Conservation (phyloP, 35 echinoderm and acorn worm species). For the Amphiura filiformis region DNA sequence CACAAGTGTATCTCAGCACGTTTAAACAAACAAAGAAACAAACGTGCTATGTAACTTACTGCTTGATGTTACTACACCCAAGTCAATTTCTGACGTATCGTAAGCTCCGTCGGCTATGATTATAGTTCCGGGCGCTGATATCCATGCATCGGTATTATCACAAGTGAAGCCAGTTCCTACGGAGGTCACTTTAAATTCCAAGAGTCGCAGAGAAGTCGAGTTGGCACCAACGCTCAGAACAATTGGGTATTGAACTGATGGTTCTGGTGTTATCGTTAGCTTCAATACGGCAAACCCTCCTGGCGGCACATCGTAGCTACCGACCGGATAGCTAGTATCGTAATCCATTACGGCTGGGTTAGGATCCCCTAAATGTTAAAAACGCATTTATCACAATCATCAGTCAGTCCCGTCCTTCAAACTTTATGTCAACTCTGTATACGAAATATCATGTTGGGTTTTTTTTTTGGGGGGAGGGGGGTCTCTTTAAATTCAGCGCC, state of each 20-base stretch:
- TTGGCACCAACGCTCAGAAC: background rate
- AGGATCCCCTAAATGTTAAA: background rate
- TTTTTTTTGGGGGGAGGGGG: no score
- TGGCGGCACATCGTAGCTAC: background rate
- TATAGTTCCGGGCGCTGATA: background rate
- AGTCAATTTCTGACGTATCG: background rate
- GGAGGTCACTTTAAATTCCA: background rate
- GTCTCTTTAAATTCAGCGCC: no score
- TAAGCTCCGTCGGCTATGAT: background rate
- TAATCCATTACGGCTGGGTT: background rate
- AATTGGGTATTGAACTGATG: background rate
- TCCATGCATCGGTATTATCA: background rate
- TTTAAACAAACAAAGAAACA: background rate
- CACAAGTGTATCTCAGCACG: no score
- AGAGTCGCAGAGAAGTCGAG: background rate
- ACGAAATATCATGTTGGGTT: no score
- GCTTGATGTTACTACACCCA: background rate
- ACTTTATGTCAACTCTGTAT: no score
- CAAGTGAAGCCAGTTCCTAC: background rate
- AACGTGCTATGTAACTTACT: background rate
- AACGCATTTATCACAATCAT: no score
- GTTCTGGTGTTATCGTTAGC: background rate
- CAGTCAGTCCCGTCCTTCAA: no score
- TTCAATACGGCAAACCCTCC: background rate
- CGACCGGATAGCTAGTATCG: background rate